Evolutionary conservation across 2,113 vertebrate genomes (phyloP), one percentile per base, ranked within the genome.

Genomic region (Aegotheles bennettii): DNA sequence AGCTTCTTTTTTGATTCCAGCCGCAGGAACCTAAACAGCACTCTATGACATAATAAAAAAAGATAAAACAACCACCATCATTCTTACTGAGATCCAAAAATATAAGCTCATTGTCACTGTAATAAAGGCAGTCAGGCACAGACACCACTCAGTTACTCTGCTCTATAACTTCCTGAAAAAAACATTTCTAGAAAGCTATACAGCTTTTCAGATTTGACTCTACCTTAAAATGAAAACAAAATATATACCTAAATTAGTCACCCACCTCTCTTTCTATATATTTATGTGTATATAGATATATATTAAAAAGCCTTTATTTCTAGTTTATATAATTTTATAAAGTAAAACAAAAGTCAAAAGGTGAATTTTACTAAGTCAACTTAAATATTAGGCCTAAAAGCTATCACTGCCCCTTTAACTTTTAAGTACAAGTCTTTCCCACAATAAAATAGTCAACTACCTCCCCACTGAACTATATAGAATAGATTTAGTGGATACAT

Each of bases 391-490:
- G 42, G 79, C 26, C 67, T 90, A 90, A 93, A 94, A 84, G 63
- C 59, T 63, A 65, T 61, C 8, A 3, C 54, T 80, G 63, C 28
- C 71, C 70, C 68, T 88, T 93, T 90, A 92, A 91, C 69, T 86
- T 90, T 86, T 60, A 51, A 78, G 35, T 64, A 6, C n/a, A 59
- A 78, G 88, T 31, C 75, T 88, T 90, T 67, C 50, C 59, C 71
- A 86, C 67, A 80, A 50, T 91, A 94, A 94, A 94, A 91, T 63
- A 92, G 82, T 80, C 88, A 88, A 54, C 83, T 67, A 8, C 38
- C 42, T 94, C 92, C 71, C 67, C 50, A n/a, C 76, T 56, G 80
- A 45, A 75, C 86, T 74, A 81, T 96, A 94, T 90, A 92, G 91
- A 86, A 7, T 8, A 90, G 83, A 94, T 96, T 96, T 94, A 93